Percentiles rank a stretch among this genome's conserved stretches.
Conservation (phyloP, 2,797 vertebrate genomes). For the Vultur gryphus region DNA sequence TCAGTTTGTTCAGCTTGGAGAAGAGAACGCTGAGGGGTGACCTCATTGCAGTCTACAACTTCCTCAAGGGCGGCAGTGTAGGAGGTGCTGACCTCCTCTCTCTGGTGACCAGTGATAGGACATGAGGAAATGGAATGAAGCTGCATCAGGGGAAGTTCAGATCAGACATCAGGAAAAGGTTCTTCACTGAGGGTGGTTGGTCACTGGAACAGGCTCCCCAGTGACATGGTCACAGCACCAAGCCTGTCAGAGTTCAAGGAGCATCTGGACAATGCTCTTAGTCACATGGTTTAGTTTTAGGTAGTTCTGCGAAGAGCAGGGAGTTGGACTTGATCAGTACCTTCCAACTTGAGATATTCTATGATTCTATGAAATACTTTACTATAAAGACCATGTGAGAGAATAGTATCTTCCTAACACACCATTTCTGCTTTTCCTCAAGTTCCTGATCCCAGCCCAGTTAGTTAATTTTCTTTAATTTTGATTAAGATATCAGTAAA, state of each 20-base stretch:
- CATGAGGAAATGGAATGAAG: background rate
- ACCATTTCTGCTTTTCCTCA: background rate
- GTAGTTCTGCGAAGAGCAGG: background rate
- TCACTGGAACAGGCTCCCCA: background rate
- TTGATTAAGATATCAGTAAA: background rate
- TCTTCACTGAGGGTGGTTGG: background rate
- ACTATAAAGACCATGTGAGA: background rate
- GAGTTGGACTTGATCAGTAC: background rate
- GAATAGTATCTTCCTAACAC: background rate
- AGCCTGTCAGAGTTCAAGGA: background rate
- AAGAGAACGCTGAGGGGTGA: background rate
- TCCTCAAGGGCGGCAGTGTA: background rate
- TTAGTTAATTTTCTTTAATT: background rate
- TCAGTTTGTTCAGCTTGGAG: background rate
- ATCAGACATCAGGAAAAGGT: background rate
- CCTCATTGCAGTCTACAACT: background rate
- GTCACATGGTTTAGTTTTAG: background rate
- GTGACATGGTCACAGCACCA: background rate
- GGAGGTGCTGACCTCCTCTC: background rate
- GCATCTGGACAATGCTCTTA: background rate
- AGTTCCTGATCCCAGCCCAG: background rate
- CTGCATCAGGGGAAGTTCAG: background rate
- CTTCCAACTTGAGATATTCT: background rate
- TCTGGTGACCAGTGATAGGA: background rate
- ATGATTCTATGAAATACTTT: background rate